Evolutionary conservation across 2,113 vertebrate genomes (phyloP).

Genomic region (Pelodiscus sinensis): DNA sequence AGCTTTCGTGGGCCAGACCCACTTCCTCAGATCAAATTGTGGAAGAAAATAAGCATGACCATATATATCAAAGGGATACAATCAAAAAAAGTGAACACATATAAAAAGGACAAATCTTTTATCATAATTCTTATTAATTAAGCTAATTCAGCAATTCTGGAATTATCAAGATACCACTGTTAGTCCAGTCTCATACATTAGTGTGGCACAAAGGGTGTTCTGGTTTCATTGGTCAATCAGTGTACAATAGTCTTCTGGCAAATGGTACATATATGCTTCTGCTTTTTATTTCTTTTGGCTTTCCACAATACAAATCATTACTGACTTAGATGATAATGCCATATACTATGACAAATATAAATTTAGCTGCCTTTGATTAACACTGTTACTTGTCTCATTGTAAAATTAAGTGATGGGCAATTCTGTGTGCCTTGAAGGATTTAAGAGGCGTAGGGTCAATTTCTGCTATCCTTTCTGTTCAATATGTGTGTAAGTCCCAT

Average conservation of each 20-base stretch:
- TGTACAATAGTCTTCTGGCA: background rate
- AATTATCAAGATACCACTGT: background rate
- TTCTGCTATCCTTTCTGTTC: background rate
- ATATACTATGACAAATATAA: background rate
- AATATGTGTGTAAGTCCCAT: background rate
- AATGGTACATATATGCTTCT: background rate
- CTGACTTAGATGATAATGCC: background rate
- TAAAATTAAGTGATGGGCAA: background rate
- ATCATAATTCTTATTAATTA: constrained; percentile 14
- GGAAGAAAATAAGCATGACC: too few species aligned
- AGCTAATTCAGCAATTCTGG: constrained; percentile 23
- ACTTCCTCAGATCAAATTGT: too few species aligned
- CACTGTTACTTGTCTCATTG: background rate
- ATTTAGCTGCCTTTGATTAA: background rate
- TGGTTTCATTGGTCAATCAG: background rate
- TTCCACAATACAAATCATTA: background rate
- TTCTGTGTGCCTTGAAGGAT: background rate
- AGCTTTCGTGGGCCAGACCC: too few species aligned
- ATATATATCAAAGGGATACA: too few species aligned
- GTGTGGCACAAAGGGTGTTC: background rate
- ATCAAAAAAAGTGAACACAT: too few species aligned
- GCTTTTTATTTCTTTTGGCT: background rate
- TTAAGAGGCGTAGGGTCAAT: background rate
- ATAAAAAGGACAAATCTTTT: too few species aligned
- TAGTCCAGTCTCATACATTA: background rate